These are phyloP conservation scores for Chalcis sispes DNA, from an alignment of 2,888 invertebrate genomes.

Conservation along the genomic window DNA sequence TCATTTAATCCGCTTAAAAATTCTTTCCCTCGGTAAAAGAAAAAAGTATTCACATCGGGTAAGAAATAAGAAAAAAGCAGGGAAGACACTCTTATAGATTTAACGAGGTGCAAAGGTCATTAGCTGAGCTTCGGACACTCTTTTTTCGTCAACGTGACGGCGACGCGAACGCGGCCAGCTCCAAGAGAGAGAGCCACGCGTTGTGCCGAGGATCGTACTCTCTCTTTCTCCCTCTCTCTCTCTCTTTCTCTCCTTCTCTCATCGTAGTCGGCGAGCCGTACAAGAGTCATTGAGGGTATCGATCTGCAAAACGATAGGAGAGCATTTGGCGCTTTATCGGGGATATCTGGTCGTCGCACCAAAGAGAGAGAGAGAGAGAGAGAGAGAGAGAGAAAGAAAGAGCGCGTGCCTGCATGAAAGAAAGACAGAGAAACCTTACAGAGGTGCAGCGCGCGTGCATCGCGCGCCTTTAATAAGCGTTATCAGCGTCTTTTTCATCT, in stretches of 20 bases:
- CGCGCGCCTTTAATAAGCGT: slow-evolving; percentile 51
- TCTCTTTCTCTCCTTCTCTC: neutral
- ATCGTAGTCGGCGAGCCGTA: neutral
- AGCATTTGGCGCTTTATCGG: slow-evolving; percentile 46
- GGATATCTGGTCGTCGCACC: slow-evolving; percentile 35
- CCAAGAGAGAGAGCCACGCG: neutral
- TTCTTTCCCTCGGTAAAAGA: too few species aligned
- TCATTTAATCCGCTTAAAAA: neutral
- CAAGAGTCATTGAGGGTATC: slow-evolving; percentile 43
- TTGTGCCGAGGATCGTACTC: neutral
- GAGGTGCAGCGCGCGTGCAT: slow-evolving; percentile 24
- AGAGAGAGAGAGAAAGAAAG: slow-evolving; percentile 4
- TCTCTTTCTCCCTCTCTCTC: neutral
- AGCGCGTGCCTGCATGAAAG: slow-evolving; percentile 35
- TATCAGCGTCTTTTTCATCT: slow-evolving; percentile 41
- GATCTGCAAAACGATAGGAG: slow-evolving; percentile 41
- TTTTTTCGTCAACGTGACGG: slow-evolving; percentile 17
- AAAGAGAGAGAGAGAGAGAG: slow-evolving; percentile 18
- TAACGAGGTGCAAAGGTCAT: slow-evolving; percentile 43
- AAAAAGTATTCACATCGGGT: too few species aligned
- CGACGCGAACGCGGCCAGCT: neutral
- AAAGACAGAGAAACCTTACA: slow-evolving; percentile 10
- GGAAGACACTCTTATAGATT: slow-evolving; percentile 11
- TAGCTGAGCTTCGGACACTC: slow-evolving; percentile 26
- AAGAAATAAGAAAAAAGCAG: slow-evolving; percentile 3